These are phyloP conservation scores for Orussus abietinus DNA, from an alignment of 1,140 invertebrate genomes.

Conservation along the genomic window DNA sequence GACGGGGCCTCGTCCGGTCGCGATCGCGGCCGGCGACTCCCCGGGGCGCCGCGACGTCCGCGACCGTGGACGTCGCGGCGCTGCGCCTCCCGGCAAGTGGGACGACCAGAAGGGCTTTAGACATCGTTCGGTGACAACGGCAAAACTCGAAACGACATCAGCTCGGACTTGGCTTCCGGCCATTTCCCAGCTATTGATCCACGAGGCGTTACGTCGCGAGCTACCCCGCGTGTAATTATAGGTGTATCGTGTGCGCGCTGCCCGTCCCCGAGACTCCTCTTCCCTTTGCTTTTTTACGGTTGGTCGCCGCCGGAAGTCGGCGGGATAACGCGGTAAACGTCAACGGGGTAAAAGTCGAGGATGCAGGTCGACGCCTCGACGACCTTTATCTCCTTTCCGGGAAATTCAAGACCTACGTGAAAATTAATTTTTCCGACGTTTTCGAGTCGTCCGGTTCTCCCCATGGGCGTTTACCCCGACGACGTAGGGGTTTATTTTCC, in stretches of 20 bases:
- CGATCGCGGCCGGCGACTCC: background rate
- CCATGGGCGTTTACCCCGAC: too few relatives aligned
- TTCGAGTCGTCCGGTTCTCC: too few relatives aligned
- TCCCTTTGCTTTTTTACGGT: too few relatives aligned
- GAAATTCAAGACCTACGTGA: too few relatives aligned
- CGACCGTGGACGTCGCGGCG: background rate
- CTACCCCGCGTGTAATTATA: conserved; percentile 48
- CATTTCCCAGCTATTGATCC: conserved; percentile 52
- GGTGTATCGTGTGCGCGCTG: conserved; percentile 36
- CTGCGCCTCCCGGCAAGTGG: conserved; percentile 27
- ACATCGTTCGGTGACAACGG: conserved; percentile 42
- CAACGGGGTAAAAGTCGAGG: too few relatives aligned
- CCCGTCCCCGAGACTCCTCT: too few relatives aligned
- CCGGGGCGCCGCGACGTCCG: background rate
- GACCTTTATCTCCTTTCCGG: too few relatives aligned
- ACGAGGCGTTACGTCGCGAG: conserved; percentile 48
- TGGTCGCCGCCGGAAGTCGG: too few relatives aligned
- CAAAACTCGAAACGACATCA: conserved; percentile 52
- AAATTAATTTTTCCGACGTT: too few relatives aligned
- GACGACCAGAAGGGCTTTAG: conserved; percentile 42
- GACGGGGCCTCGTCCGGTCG: background rate
- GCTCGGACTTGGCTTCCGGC: conserved; percentile 52
- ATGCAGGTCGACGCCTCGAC: too few relatives aligned
- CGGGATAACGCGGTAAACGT: too few relatives aligned
- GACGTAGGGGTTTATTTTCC: too few relatives aligned